phyloP scores from a whole-genome alignment of 2,888 invertebrate genomes.

The Pteria penguin region DNA sequence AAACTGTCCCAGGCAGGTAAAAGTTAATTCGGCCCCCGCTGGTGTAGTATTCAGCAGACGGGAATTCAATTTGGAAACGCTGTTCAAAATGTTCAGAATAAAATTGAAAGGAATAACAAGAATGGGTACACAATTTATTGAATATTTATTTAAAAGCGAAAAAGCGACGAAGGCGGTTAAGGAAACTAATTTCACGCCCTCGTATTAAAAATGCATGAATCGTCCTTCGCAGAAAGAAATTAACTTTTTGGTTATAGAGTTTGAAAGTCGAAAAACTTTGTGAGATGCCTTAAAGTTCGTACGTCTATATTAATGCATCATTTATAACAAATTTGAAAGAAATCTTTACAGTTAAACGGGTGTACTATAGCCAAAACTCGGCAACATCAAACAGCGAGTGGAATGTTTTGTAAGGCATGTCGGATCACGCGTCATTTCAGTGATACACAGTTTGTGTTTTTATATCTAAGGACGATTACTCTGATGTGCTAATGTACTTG shows the following conservation, averaged over 20 bases:
- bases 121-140: neutral
- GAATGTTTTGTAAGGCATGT: too few species aligned
- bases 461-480: too few species aligned
- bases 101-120: constrained; percentile 9
- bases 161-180: constrained; percentile 18
- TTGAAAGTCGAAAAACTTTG: neutral
- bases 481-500: too few species aligned
- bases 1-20: neutral
- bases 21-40: neutral
- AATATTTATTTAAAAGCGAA: constrained; percentile 4
- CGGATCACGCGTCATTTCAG: too few species aligned
- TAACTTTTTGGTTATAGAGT: neutral
- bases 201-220: constrained; percentile 16
- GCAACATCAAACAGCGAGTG: neutral
- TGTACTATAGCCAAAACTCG: neutral
- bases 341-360: neutral
- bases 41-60: neutral
- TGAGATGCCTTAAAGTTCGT: neutral
- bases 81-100: neutral
- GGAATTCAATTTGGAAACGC: constrained; percentile 1
- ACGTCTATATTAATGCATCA: neutral
- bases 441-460: too few species aligned
- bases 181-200: constrained; percentile 33
- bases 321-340: neutral
- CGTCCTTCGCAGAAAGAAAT: neutral